Conservation (phyloP, 1,140 invertebrate genomes). For the Cyphomyrmex costatus region DNA sequence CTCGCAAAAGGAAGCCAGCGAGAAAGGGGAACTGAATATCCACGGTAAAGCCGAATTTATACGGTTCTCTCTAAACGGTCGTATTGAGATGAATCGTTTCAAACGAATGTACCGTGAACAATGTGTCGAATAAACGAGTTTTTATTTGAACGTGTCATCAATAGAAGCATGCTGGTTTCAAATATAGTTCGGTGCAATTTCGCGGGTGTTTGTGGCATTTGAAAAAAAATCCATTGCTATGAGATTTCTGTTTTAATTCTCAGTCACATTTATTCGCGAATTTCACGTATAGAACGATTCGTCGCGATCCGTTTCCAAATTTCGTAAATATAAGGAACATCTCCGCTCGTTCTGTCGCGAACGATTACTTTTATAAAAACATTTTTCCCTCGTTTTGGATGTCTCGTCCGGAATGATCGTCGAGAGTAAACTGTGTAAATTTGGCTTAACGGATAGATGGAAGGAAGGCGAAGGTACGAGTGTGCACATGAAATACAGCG, state of each 20-base stretch:
- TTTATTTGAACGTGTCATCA: slow-evolving; percentile 26
- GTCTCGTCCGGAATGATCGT: slow-evolving; percentile 21
- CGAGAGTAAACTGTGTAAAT: slow-evolving; percentile 43
- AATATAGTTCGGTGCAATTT: background rate
- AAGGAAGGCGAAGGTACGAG: slow-evolving; percentile 18
- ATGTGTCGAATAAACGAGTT: background rate
- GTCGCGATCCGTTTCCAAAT: background rate
- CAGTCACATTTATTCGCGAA: background rate
- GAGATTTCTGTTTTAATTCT: background rate
- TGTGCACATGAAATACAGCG: slow-evolving; percentile 66
- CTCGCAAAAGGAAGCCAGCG: slow-evolving; percentile 45
- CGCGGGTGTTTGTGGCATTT: background rate
- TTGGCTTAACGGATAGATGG: slow-evolving; percentile 37
- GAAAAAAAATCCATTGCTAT: background rate
- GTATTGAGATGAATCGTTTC: slow-evolving; percentile 5
- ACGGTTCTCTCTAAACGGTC: slow-evolving; percentile 24
- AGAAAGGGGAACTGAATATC: slow-evolving; percentile 59
- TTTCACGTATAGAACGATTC: background rate
- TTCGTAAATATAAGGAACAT: background rate
- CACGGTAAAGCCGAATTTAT: slow-evolving; percentile 48
- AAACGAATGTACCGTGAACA: background rate
- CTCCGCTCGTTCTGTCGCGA: background rate
- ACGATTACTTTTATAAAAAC: slow-evolving; percentile 28
- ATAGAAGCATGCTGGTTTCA: background rate
- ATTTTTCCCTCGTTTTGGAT: slow-evolving; percentile 14